phyloP scores from a whole-genome alignment of 2,888 invertebrate species.

The Leistus spinibarbis region DNA sequence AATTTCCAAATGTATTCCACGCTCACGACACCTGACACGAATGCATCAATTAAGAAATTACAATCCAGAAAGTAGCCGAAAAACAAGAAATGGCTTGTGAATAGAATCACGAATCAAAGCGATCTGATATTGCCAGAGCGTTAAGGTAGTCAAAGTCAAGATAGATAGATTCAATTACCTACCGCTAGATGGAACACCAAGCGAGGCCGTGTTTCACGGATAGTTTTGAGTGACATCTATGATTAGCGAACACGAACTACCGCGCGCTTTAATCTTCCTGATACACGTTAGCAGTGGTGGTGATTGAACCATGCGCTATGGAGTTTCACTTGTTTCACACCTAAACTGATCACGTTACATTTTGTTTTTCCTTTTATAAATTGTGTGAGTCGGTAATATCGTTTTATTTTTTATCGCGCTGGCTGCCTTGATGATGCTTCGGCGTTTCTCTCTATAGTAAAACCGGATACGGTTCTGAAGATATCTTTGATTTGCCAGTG shows the following conservation, averaged over 20 bases:
- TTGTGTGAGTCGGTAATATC: neutral
- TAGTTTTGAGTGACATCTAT: constrained; percentile 31
- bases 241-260: constrained; percentile 28
- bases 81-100: neutral
- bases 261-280: neutral
- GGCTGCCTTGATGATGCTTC: constrained; percentile 1
- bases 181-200: neutral
- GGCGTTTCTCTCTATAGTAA: neutral
- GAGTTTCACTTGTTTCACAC: constrained; percentile 21
- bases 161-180: neutral
- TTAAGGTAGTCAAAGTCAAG: neutral
- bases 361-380: neutral
- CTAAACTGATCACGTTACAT: constrained; percentile 22
- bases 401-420: neutral
- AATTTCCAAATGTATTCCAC: constrained; percentile 27
- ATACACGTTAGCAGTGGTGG: constrained; percentile 9
- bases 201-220: constrained; percentile 6
- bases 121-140: constrained; percentile 6
- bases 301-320: neutral
- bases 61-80: constrained; percentile 3
- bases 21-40: constrained; percentile 21
- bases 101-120: constrained; percentile 10
- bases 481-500: neutral
- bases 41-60: constrained; percentile 28
- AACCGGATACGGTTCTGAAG: constrained; percentile 2